Evolutionary conservation across 2,113 vertebrate genomes (phyloP), one percentile per base, ranked within the genome.

Genomic region (Phasianus colchicus): DNA sequence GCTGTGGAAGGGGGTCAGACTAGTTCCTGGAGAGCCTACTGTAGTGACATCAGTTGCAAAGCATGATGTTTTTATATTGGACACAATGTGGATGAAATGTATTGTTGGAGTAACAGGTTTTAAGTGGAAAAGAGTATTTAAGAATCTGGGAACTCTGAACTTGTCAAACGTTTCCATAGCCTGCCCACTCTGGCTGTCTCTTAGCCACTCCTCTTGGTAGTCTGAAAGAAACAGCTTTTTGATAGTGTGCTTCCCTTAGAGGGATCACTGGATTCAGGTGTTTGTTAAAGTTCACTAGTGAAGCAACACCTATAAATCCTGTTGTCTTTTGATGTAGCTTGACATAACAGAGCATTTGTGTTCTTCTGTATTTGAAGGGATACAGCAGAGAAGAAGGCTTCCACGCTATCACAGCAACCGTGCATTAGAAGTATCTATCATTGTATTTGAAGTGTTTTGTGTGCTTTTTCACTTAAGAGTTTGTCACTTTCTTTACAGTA

Each of bases 51-150:
- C 6, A 5, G 11, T 24, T 83, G 50, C 47, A 40, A 25, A 48
- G 2, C 4, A 1, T 1, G 14, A 13, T 13, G 6, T 42, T 54
- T 6, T 21, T 11, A 1, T 29, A 2, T 8, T 71, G 45, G 30
- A 36, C 17, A 4, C 25, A 58, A 0, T 2, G 7, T 36, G 42
- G 0, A 0, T 38, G 25, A 60, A 69, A 14, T 30, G 30, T 16
- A 24, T 40, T 64, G 5, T 5, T 50, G 10, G n/a, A 42, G 66
- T 54, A 54, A 16, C 0, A 5, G 2, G 1, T 29, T 30, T 75
- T 70, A 32, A 32, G 5, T 43, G 15, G 43, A 34, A 22, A 48
- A 48, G 15, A 5, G 3, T 54, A 11, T 66, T 73, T 36, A 55
- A 76, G 48, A 24, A 32, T 38, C 4, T 67, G n/a, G 25, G 25